phyloP scores from a whole-genome alignment of 1,140 invertebrate species.

The Lepidurus apus region DNA sequence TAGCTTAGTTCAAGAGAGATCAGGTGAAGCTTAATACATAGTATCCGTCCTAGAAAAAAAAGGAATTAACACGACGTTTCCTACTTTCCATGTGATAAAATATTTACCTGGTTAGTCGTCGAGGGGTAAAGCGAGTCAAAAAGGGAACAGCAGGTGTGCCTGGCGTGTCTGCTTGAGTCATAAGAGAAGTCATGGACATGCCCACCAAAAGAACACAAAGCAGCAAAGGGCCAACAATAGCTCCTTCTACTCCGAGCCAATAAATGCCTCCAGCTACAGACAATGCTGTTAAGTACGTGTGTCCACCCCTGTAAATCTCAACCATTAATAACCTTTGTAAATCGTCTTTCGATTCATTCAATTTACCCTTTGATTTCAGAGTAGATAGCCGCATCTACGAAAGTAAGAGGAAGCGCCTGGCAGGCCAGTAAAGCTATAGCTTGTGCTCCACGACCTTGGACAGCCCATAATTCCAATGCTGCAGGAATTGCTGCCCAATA shows the following conservation, averaged over 20 bases:
- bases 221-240: conserved; percentile 89
- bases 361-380: conserved; percentile 92
- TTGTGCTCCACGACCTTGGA: conserved; percentile 68
- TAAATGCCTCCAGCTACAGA: conserved; percentile 98
- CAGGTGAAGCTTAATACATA: neutral
- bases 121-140: neutral
- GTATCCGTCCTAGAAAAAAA: neutral
- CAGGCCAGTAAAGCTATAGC: conserved; percentile 71
- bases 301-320: conserved; percentile 66
- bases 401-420: conserved; percentile 81
- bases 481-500: conserved; percentile 93
- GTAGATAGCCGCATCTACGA: conserved; percentile 91
- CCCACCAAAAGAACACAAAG: conserved; percentile 79
- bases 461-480: conserved; percentile 87
- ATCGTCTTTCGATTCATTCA: neutral
- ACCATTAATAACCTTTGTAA: neutral
- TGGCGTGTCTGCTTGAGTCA: conserved; percentile 43
- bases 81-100: neutral
- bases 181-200: conserved; percentile 60
- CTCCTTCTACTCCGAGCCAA: conserved; percentile 91
- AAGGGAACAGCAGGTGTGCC: neutral
- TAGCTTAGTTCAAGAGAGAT: neutral
- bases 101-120: neutral
- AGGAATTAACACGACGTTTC: neutral
- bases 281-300: conserved; percentile 96